Evolutionary conservation across 2,113 vertebrate species (phyloP).

Genomic region (Artemisiospiza belli): DNA sequence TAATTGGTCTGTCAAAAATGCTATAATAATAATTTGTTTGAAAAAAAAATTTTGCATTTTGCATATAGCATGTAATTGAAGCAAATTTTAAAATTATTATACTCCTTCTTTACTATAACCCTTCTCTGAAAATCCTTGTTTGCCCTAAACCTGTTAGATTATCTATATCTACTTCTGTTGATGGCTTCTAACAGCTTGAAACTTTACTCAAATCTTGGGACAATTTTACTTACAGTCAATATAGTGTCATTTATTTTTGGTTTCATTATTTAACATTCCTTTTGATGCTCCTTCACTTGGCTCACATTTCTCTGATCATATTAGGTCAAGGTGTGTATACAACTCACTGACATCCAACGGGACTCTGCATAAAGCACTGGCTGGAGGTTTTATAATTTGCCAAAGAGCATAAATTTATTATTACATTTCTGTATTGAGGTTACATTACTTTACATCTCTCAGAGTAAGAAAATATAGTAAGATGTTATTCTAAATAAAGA

Average conservation of each 20-base stretch:
- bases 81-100: not conserved
- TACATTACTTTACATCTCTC: not conserved
- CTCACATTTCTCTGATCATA: not conserved
- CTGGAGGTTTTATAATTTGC: not conserved
- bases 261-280: not conserved
- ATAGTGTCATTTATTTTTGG: not conserved
- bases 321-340: not conserved
- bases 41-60: not conserved
- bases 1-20: not conserved
- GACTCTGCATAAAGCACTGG: not conserved
- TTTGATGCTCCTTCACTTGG: not conserved
- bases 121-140: not conserved
- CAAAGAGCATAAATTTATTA: not conserved
- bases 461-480: not conserved
- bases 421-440: not conserved
- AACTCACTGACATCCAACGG: not conserved
- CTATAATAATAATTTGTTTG: not conserved
- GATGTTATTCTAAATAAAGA: not conserved
- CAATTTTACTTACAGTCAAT: not conserved
- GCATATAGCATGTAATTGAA: not conserved
- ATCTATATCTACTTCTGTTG: not conserved
- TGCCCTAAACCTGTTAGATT: not conserved
- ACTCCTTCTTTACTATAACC: not conserved
- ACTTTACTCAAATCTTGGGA: not conserved
- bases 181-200: not conserved